phyloP scores from a whole-genome alignment of 2,888 invertebrate genomes.

The Sinodicranocentrus sp. region DNA sequence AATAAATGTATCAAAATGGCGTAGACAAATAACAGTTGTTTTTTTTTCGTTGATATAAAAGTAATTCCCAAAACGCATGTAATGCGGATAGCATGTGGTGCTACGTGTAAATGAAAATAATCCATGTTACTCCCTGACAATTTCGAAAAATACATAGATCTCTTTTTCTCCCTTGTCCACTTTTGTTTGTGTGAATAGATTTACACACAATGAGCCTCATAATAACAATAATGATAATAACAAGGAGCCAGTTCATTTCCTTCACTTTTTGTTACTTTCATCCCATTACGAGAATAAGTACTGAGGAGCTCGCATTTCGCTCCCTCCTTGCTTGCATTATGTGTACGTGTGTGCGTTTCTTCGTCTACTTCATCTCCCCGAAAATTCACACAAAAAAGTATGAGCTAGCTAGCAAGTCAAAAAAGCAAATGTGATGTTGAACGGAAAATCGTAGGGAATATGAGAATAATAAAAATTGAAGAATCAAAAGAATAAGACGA shows the following conservation, averaged over 20 bases:
- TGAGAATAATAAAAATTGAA: conserved; percentile 47
- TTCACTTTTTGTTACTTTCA: conserved; percentile 55
- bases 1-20: no score
- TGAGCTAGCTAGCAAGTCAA: conserved; percentile 23
- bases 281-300: conserved; percentile 37
- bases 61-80: no score
- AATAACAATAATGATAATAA: conserved; percentile 68
- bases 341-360: conserved; percentile 22
- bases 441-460: conserved; percentile 36
- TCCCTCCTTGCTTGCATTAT: conserved; percentile 3
- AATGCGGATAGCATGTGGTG: no score
- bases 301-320: conserved; percentile 30
- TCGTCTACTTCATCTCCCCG: conserved; percentile 27
- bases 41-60: no score
- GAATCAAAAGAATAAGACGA: conserved; percentile 68
- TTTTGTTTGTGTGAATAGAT: conserved; percentile 69
- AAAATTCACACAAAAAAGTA: conserved; percentile 34
- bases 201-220: conserved; percentile 68
- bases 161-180: conserved; percentile 50
- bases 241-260: conserved; percentile 72
- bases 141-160: conserved; percentile 49
- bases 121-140: conserved; percentile 51
- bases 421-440: conserved; percentile 45
- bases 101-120: conserved; percentile 50
- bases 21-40: no score